A percentile compares a stretch with the other conserved stretches of the same genome.
phyloP scores from a whole-genome alignment of 2,113 vertebrate genomes.

The Nesospiza acunhae region DNA sequence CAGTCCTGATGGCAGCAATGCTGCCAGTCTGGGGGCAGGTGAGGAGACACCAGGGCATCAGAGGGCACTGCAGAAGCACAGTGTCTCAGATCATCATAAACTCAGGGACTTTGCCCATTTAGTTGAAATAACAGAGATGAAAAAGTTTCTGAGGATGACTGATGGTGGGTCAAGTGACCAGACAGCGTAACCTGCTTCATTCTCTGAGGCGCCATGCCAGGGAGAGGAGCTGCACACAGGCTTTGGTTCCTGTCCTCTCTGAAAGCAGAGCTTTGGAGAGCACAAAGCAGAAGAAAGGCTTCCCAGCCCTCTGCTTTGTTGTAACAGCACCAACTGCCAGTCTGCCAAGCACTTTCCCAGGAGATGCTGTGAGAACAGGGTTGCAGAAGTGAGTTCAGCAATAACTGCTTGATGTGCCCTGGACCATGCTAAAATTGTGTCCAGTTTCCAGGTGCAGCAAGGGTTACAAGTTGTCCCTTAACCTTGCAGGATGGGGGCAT shows the following conservation, averaged over 20 bases:
- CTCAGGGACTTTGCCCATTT: not conserved
- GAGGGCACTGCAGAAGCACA: not conserved
- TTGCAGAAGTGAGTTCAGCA: not conserved
- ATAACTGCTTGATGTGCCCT: not conserved
- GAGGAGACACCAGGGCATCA: fast-evolving
- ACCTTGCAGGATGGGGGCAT: not conserved
- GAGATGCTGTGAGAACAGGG: not conserved
- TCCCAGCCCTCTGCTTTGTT: not conserved
- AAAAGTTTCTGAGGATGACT: not conserved
- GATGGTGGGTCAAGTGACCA: not conserved
- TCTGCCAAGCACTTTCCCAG: not conserved
- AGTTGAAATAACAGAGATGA: conserved; percentile 5
- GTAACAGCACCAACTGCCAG: not conserved
- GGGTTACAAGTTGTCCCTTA: not conserved
- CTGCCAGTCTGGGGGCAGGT: fast-evolving
- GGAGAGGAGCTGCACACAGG: not conserved
- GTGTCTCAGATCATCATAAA: not conserved
- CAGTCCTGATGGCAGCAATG: fast-evolving
- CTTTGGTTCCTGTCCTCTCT: not conserved
- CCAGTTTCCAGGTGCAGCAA: not conserved
- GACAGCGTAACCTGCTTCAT: not conserved
- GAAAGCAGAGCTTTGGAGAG: not conserved
- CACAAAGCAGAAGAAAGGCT: not conserved
- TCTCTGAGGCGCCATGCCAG: not conserved
- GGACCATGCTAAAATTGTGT: not conserved